Conservation (phyloP, 2,888 invertebrate species). For the Temnothorax unifasciatus region DNA sequence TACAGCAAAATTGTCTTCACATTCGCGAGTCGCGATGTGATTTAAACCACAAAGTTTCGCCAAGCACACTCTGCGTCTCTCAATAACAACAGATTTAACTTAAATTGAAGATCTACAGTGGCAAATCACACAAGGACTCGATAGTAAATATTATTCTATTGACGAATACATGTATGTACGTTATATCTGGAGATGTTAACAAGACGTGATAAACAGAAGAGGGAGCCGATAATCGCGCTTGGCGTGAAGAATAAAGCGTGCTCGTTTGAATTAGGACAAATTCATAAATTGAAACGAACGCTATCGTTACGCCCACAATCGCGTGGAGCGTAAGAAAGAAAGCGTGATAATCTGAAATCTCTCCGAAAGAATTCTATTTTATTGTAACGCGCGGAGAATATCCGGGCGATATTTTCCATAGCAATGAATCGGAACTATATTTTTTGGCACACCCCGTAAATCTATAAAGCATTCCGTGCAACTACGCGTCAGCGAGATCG, state of each 20-base stretch:
- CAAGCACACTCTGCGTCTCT: neutral
- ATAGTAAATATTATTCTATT: slow-evolving; percentile 41
- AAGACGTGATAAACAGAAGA: neutral
- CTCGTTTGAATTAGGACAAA: slow-evolving; percentile 5
- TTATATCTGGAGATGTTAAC: neutral
- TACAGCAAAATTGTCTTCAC: neutral
- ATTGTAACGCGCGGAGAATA: neutral
- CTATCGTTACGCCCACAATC: neutral
- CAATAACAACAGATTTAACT: slow-evolving; percentile 28
- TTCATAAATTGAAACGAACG: neutral
- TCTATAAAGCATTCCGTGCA: slow-evolving; percentile 42
- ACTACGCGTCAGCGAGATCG: slow-evolving; percentile 63
- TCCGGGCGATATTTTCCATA: neutral
- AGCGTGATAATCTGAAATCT: slow-evolving; percentile 14
- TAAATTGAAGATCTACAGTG: neutral
- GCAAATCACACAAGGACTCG: neutral
- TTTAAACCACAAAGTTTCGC: neutral
- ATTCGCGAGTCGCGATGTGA: neutral
- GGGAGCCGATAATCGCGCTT: neutral
- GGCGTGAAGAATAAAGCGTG: neutral
- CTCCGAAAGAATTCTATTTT: slow-evolving; percentile 4
- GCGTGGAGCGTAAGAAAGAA: neutral
- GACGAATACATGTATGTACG: neutral
- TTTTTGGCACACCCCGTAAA: slow-evolving; percentile 46
- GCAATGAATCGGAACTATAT: neutral